Conservation (phyloP, 2,888 invertebrate genomes). For the Apamea monoglypha region DNA sequence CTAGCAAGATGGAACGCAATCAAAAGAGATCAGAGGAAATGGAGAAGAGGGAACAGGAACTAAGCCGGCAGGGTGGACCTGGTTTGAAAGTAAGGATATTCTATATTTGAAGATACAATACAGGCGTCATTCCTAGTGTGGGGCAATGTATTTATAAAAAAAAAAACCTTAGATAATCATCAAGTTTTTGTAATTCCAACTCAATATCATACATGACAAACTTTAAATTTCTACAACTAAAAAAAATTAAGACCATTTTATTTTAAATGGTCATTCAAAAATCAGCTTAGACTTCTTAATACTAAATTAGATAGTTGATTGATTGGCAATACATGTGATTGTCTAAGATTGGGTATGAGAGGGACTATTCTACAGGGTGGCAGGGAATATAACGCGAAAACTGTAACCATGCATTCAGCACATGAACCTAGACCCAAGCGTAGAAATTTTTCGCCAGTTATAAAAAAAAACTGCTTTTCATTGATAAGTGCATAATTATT, state of each 20-base stretch:
- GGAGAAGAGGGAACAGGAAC: conserved; percentile 89
- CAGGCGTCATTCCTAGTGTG: too few species aligned
- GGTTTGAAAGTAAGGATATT: conserved; percentile 78
- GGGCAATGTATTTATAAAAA: too few species aligned
- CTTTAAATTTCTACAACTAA: background rate
- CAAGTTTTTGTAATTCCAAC: background rate
- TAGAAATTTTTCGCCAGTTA: too few species aligned
- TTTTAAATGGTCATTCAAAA: background rate
- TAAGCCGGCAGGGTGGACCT: conserved; percentile 83
- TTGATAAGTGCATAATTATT: too few species aligned
- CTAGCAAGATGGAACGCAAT: conserved; percentile 90
- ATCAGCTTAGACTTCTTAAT: too few species aligned
- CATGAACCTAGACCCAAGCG: too few species aligned
- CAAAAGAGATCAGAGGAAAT: conserved; percentile 91
- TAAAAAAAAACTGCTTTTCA: too few species aligned
- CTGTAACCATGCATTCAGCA: too few species aligned
- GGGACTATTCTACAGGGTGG: background rate
- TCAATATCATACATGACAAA: background rate
- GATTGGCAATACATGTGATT: background rate
- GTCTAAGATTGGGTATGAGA: background rate
- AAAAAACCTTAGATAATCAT: background rate
- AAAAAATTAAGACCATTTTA: background rate
- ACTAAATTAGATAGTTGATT: background rate
- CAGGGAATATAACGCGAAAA: too few species aligned
- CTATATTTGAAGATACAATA: background rate